Percentiles rank a stretch among this genome's conserved stretches.
These are phyloP conservation scores for Planiliza haematocheilus DNA, from an alignment of 2,113 vertebrate species.

Conservation along the genomic window DNA sequence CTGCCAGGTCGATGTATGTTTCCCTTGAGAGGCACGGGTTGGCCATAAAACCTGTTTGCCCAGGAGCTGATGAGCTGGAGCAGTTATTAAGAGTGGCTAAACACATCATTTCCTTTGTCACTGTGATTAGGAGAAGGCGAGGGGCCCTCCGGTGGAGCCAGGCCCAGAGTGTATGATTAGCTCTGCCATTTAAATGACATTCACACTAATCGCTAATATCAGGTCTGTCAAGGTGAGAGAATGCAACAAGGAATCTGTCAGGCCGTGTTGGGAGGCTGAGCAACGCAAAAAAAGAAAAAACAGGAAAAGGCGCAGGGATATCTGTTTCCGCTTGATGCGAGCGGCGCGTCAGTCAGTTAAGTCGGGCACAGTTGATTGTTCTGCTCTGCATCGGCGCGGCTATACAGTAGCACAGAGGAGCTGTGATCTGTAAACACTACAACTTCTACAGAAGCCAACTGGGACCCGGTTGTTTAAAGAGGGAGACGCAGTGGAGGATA, in stretches of 20 bases:
- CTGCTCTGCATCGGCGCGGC: constrained; percentile 51
- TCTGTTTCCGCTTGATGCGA: constrained; percentile 70
- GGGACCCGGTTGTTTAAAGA: constrained; percentile 56
- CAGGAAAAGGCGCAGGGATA: constrained; percentile 47
- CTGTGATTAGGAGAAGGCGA: constrained; percentile 73
- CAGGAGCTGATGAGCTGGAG: constrained; percentile 67
- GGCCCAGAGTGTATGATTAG: constrained; percentile 76
- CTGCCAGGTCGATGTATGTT: constrained; percentile 5
- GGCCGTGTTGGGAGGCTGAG: constrained; percentile 47
- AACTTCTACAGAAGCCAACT: constrained; percentile 19
- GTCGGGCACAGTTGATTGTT: constrained; percentile 63
- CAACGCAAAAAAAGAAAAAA: constrained; percentile 48
- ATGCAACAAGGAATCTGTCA: constrained; percentile 64
- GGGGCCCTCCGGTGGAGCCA: constrained; percentile 71
- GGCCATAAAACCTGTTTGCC: constrained; percentile 23
- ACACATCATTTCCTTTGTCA: constrained; percentile 78
- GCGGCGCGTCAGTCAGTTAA: constrained; percentile 66
- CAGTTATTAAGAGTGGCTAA: constrained; percentile 79
- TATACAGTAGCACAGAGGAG: constrained; percentile 50
- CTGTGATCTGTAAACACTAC: constrained; percentile 63
- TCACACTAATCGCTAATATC: constrained; percentile 81
- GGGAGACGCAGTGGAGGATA: constrained; percentile 33
- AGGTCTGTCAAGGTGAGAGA: constrained; percentile 74
- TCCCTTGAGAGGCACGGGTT: constrained; percentile 23
- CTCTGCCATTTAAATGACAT: constrained; percentile 84